Conservation (phyloP, 2,113 vertebrate species). For the Eira barbara region DNA sequence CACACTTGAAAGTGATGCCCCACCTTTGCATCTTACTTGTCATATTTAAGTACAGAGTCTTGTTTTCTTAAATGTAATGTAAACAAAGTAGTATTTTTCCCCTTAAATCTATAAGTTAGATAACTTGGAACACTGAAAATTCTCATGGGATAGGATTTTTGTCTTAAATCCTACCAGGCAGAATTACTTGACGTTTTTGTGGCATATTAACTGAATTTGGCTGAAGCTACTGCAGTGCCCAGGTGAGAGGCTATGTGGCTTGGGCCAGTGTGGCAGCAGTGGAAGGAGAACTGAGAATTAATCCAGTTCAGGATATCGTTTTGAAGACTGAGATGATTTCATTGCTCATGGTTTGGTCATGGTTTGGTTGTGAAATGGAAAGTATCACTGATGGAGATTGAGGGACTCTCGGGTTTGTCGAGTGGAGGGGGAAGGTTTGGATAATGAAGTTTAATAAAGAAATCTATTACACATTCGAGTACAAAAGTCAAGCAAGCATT, state of each 20-base stretch:
- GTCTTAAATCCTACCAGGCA: not conserved
- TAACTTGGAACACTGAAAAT: not conserved
- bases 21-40: not conserved
- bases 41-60: not conserved
- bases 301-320: not conserved
- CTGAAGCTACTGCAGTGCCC: not conserved
- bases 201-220: not conserved
- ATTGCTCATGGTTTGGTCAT: not conserved
- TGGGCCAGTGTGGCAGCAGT: not conserved
- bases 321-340: not conserved
- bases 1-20: not conserved
- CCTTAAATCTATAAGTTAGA: not conserved
- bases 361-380: not conserved
- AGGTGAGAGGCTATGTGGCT: not conserved
- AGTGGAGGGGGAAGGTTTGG: accelerated
- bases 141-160: not conserved
- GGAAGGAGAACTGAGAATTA: not conserved
- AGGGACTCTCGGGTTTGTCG: not conserved
- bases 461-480: not conserved
- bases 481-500: not conserved
- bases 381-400: not conserved
- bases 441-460: not conserved
- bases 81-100: not conserved
- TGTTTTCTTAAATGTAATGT: not conserved
- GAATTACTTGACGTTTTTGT: not conserved